Evolutionary conservation across 2,113 vertebrate genomes (phyloP), one percentile per base, ranked within the genome.

Genomic region (Psephotus haematonotus): DNA sequence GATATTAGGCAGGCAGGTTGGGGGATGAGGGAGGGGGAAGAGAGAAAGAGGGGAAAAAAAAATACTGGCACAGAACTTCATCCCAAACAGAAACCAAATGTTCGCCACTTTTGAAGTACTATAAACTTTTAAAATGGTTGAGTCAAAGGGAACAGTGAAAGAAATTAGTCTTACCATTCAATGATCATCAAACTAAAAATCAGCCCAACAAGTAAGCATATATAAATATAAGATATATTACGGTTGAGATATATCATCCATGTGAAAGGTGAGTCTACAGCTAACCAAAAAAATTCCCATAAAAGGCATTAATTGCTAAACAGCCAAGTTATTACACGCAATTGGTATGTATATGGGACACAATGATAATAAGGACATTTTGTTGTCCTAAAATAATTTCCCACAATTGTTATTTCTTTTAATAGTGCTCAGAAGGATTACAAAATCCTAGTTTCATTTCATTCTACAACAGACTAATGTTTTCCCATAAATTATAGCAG

Each of bases 11-110:
- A 90, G 33, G 46, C 62, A 94, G 81, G 74, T 55, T 79, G 57
- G 16, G 15, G 59, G 39, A 74, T 37, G 43, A 64, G 10, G 29
- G 22, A 62, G 4, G 1, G 16, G 12, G 14, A 63, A 65, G 25
- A 49, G 44, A 57, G 41, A 53, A 67, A 74, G 11, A 74, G 8
- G 3, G 5, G 12, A 24, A 19, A 3, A 1, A 39, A 31, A 46
- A 77, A 62, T 81, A 2, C 35, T 92, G 82, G 47, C 88, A 91
- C 69, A 37, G 39, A 84, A 70, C 7, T 69, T 78, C 23, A 63
- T 74, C 49, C 69, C 68, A 78, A 95, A 95, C n/a, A 88, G 57
- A 82, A 95, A 95, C 59, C 89, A 96, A 95, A 77, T 84, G 70
- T 82, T 62, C 76, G 37, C 23, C 28, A 59, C 63, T 82, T 79